Conservation (phyloP, 2,888 invertebrate genomes). For the Ectobius pallidus region DNA sequence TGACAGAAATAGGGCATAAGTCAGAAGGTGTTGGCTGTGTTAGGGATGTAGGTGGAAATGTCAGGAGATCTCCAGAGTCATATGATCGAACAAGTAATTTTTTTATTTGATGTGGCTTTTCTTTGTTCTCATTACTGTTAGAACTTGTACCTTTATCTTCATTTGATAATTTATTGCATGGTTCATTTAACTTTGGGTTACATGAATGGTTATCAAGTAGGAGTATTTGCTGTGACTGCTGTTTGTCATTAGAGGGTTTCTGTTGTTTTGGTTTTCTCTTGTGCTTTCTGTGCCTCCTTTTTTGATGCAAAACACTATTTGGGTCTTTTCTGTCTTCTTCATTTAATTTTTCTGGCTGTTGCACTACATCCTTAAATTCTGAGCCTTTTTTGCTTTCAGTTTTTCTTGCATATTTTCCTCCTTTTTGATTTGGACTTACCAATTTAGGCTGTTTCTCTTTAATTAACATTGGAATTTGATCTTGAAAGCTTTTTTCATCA, state of each 20-base stretch:
- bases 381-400: constrained; percentile 54
- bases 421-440: constrained; percentile 48
- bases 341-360: constrained; percentile 50
- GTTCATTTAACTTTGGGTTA: neutral
- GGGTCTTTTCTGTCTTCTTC: constrained; percentile 53
- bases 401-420: constrained; percentile 51
- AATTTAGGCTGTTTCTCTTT: neutral
- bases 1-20: neutral
- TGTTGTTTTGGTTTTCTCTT: neutral
- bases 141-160: neutral
- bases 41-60: neutral
- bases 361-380: too few relatives aligned
- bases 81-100: neutral
- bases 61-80: neutral
- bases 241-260: neutral
- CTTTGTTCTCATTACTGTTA: neutral
- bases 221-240: neutral
- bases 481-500: neutral
- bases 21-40: neutral
- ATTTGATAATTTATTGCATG: neutral
- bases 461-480: too few relatives aligned
- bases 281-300: neutral
- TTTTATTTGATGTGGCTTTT: neutral
- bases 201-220: neutral
- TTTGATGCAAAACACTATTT: constrained; percentile 42